Percentiles rank a stretch among this genome's conserved stretches.
These are phyloP conservation scores for Platypus cylindrus DNA, from an alignment of 2,888 invertebrate genomes.

Conservation along the genomic window DNA sequence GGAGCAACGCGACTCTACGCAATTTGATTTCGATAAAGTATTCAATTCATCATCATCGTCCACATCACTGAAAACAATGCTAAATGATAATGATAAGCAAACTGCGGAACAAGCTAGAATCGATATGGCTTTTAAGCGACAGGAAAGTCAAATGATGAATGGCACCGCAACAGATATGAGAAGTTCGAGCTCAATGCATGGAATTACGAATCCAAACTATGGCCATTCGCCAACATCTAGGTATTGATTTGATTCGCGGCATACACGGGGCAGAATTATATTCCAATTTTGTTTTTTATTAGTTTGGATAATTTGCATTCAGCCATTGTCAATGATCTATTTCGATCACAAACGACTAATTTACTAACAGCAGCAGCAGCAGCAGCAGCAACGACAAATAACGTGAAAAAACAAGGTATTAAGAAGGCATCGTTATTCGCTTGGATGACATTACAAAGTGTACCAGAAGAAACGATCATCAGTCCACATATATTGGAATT, in stretches of 20 bases:
- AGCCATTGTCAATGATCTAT: too few species aligned
- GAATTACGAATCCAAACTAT: constrained; percentile 35
- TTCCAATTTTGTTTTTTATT: constrained; percentile 2
- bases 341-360: constrained; percentile 22
- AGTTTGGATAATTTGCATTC: constrained; percentile 23
- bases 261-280: background rate
- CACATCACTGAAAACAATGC: too few species aligned
- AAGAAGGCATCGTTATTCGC: constrained; percentile 86
- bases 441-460: constrained; percentile 93
- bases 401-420: constrained; percentile 36
- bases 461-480: constrained; percentile 95
- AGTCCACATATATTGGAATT: constrained; percentile 95
- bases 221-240: constrained; percentile 28
- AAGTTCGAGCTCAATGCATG: constrained; percentile 28
- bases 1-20: constrained; percentile 9
- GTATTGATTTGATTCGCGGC: constrained; percentile 3
- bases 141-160: constrained; percentile 20
- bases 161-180: constrained; percentile 21
- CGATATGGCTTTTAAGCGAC: constrained; percentile 32
- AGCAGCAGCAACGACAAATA: constrained; percentile 11
- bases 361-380: constrained; percentile 15
- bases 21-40: constrained; percentile 25
- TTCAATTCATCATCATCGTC: constrained; percentile 18
- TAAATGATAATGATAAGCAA: constrained; percentile 18
- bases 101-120: constrained; percentile 31